Base-by-base conservation (phyloP, 2,113 vertebrate genomes). In the Notarius lentiginosus region DNA sequence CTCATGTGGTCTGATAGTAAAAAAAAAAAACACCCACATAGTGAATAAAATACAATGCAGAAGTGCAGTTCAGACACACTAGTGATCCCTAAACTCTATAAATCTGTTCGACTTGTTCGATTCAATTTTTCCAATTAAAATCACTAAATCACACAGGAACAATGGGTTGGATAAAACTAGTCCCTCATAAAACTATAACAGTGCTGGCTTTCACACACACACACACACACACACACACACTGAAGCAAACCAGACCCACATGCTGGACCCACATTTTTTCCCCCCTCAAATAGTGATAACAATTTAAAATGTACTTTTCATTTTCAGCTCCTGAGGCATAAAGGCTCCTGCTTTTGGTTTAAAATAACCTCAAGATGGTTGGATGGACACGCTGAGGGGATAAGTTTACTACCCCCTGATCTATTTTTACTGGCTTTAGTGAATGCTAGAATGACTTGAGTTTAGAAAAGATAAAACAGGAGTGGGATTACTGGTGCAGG, bases 371-470 rank as follows among this genome's bases (percentile, higher is more conserved):
- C 18, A 58, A 15, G 17, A 56, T 70, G 65, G 65, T 11, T 83
- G 49, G 7, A 77, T 2, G 12, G 20, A 53, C 73, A 5, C 10
- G 5, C 73, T 53, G 17, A 76, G 49, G 49, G 73, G 73, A 76
- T 53, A 53, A 17, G 47, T 68, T 83, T 53, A 30, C 12, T 27
- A 17, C 76, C 41, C 41, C 41, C 4, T 30, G 47, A 34, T 68
- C 82, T 83, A 56, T 72, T 84, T 70, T 30, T 22, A 83, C 82
- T 56, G 82, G 47, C 47, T 55, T 83, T 70, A 83, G 22, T 79
- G n/a, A 85, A 60, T 17, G 55, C 56, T 22, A 63, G 58, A 77
- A 77, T 65, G n/a, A 22, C 10, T 47, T 47, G 18, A 66, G 61
- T 51, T 65, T 76, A 83, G 27, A 83, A 47, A 61, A 47, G 56